Percentiles rank a stretch among this genome's conserved stretches.
These are phyloP conservation scores for Selenia dentaria DNA, from an alignment of 2,888 invertebrate species.

Conservation along the genomic window DNA sequence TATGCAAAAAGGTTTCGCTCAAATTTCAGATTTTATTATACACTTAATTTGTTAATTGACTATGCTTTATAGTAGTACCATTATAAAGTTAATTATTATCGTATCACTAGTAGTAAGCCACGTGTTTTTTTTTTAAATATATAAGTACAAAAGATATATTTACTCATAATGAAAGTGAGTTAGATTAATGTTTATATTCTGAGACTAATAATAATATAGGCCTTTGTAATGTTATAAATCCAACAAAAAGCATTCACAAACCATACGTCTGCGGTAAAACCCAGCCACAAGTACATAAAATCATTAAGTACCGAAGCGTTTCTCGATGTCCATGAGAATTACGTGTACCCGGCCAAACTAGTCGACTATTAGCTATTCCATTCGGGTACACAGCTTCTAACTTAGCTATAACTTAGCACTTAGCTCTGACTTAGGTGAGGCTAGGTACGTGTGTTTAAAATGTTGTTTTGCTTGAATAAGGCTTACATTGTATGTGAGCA, in stretches of 20 bases:
- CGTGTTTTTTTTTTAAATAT: too few species aligned
- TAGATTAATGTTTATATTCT: not conserved
- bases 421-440: conserved; percentile 12
- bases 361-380: conserved; percentile 25
- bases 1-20: too few species aligned
- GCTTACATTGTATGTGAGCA: too few species aligned
- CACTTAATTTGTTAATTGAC: too few species aligned
- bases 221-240: not conserved
- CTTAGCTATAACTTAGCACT: conserved; percentile 17
- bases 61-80: too few species aligned
- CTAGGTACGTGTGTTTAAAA: not conserved
- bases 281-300: conserved; percentile 18
- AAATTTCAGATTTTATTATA: too few species aligned
- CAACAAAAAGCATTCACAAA: conserved; percentile 5
- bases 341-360: conserved; percentile 35
- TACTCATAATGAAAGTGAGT: too few species aligned
- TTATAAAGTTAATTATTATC: too few species aligned
- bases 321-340: conserved; percentile 33
- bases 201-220: not conserved
- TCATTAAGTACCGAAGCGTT: conserved; percentile 25
- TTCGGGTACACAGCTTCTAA: conserved; percentile 12
- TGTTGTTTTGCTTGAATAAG: too few species aligned
- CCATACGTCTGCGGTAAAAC: conserved; percentile 18
- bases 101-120: too few species aligned
- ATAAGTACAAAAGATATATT: too few species aligned